Evolutionary conservation across 1,140 invertebrate species (phyloP).

Genomic region (Panagrolaimus sp.): DNA sequence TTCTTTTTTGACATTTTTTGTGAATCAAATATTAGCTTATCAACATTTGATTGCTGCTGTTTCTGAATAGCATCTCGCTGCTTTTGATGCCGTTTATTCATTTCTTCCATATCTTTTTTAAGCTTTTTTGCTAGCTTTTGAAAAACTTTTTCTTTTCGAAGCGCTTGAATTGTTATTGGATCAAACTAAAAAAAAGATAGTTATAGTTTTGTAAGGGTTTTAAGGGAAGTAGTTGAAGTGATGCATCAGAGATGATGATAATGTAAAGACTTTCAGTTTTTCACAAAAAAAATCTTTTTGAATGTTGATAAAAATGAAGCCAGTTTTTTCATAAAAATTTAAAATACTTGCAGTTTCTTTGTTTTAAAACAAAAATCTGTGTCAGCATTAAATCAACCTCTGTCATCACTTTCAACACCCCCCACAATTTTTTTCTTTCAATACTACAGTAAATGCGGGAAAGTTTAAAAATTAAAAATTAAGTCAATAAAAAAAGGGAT

Average conservation of each 20-base stretch:
- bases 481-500: too few species aligned
- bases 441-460: too few species aligned
- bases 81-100: slow-evolving; percentile 87
- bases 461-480: too few species aligned
- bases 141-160: slow-evolving; percentile 85
- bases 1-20: slow-evolving; percentile 45
- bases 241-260: not conserved
- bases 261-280: too few species aligned
- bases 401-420: too few species aligned
- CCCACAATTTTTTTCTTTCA: too few species aligned
- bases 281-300: too few species aligned
- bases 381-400: not conserved
- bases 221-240: not conserved
- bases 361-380: too few species aligned
- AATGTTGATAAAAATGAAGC: too few species aligned
- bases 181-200: slow-evolving; percentile 66
- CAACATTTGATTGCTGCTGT: slow-evolving; percentile 83
- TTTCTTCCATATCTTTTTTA: slow-evolving; percentile 82
- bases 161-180: slow-evolving; percentile 78
- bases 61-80: slow-evolving; percentile 85
- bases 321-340: too few species aligned
- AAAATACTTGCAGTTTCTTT: too few species aligned
- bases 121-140: slow-evolving; percentile 90
- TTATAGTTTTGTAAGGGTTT: not conserved
- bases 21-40: slow-evolving; percentile 71